Evolutionary conservation across 2,797 vertebrate genomes (phyloP).

Genomic region (Setipinna tenuifilis): DNA sequence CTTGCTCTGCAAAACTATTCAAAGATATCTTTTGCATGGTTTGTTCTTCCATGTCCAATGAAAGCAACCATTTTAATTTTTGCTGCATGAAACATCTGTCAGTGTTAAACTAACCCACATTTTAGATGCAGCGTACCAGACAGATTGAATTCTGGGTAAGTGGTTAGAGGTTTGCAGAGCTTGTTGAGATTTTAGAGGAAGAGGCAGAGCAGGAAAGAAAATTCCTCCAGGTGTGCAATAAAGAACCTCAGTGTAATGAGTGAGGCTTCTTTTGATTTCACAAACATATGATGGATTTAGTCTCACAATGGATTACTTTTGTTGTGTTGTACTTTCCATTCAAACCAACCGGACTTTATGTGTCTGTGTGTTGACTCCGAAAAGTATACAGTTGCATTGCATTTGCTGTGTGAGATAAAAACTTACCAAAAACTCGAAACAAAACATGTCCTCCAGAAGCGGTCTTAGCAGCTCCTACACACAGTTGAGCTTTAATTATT

Average conservation of each 20-base stretch:
- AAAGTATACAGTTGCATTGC: background rate
- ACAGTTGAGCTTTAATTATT: background rate
- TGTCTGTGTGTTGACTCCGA: background rate
- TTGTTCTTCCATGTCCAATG: constrained; percentile 2
- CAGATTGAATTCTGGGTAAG: background rate
- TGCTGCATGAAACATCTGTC: constrained; percentile 11
- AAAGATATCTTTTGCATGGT: constrained; percentile 16
- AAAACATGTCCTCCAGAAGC: background rate
- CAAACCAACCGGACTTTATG: background rate
- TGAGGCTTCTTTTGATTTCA: background rate
- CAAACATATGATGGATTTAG: background rate
- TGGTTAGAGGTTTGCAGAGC: background rate
- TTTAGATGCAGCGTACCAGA: background rate
- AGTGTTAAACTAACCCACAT: constrained; percentile 11
- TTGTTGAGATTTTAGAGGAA: background rate
- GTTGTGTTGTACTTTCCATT: background rate
- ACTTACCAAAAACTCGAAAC: background rate
- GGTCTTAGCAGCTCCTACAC: background rate
- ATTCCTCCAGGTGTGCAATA: background rate
- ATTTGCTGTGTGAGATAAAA: background rate
- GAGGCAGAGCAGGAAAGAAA: background rate
- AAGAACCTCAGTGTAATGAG: background rate
- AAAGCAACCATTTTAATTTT: background rate
- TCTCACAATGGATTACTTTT: background rate
- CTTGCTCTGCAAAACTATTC: constrained; percentile 18